Conservation (phyloP, 2,797 vertebrate genomes). For the Coilia nasus region DNA sequence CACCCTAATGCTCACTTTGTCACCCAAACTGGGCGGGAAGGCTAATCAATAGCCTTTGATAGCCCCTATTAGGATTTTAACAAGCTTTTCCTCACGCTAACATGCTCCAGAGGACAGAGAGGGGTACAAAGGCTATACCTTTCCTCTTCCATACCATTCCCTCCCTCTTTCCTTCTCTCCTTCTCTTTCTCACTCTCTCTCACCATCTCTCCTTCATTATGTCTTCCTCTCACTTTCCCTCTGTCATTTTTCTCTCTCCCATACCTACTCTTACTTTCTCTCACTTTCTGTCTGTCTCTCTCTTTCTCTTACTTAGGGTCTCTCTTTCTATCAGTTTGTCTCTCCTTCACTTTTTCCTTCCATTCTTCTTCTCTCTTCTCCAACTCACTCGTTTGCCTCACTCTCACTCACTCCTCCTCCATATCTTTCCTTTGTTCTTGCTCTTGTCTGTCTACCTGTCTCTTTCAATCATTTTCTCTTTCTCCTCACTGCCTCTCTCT, state of each 20-base stretch:
- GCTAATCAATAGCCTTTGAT: constrained; percentile 89
- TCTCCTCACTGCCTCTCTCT: constrained; percentile 1
- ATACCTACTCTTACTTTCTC: background rate
- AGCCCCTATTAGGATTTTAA: constrained; percentile 80
- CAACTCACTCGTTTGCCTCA: background rate
- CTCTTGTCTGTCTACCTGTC: background rate
- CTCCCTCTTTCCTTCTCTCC: constrained; percentile 15
- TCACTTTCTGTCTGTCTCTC: constrained; percentile 36
- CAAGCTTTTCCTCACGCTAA: constrained; percentile 80
- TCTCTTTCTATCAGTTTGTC: too few relatives aligned
- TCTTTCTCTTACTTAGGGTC: constrained; percentile 25
- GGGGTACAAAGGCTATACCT: constrained; percentile 48
- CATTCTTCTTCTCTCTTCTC: too few relatives aligned
- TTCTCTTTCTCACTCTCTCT: constrained; percentile 3
- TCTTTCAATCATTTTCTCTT: background rate
- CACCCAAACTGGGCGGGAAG: constrained; percentile 82
- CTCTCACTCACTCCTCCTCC: background rate
- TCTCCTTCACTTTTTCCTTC: too few relatives aligned
- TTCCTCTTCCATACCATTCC: background rate
- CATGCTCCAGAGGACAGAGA: constrained; percentile 69
- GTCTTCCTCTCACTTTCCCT: too few relatives aligned
- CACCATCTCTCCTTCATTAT: background rate
- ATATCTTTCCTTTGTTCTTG: background rate
- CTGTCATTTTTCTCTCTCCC: background rate
- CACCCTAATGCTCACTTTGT: constrained; percentile 83